These are phyloP conservation scores for Platynereis dumerilii DNA, from an alignment of 2,888 invertebrate species.

Conservation along the genomic window DNA sequence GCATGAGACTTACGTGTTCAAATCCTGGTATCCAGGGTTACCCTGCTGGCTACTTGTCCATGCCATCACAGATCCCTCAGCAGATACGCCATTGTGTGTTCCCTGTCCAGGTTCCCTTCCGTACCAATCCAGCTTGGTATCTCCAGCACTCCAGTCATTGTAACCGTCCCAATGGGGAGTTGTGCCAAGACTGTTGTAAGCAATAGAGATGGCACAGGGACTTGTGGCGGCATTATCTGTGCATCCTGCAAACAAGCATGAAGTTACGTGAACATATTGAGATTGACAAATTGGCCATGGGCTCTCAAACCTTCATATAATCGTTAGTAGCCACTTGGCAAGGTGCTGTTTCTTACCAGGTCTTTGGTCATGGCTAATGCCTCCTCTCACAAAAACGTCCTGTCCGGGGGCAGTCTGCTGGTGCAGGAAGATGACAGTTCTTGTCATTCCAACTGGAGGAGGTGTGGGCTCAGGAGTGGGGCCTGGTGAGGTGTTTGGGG, in stretches of 20 bases:
- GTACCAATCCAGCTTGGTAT: conserved; percentile 53
- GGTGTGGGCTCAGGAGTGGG: conserved; percentile 6
- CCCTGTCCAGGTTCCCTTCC: conserved; percentile 53
- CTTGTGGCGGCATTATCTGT: conserved; percentile 32
- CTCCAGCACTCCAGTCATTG: conserved; percentile 50
- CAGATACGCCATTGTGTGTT: conserved; percentile 38
- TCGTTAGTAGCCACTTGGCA: too few relatives aligned
- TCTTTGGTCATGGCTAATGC: conserved; percentile 45
- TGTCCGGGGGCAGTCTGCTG: conserved; percentile 59
- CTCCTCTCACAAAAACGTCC: conserved; percentile 65
- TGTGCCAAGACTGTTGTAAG: conserved; percentile 37
- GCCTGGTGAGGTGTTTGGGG: background rate
- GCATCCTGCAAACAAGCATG: conserved; percentile 34
- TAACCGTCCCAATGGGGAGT: conserved; percentile 43
- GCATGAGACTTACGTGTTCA: conserved; percentile 45
- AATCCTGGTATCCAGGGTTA: conserved; percentile 39
- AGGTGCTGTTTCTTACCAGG: conserved; percentile 45
- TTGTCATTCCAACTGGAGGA: conserved; percentile 5
- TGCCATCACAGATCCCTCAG: conserved; percentile 50
- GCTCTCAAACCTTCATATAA: too few relatives aligned
- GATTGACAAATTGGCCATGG: too few relatives aligned
- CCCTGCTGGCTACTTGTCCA: conserved; percentile 55
- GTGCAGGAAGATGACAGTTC: conserved; percentile 61
- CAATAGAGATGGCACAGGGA: conserved; percentile 50
- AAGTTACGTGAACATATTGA: too few relatives aligned